Base-by-base conservation (phyloP, 64 coral and sea anemone species). In the Astreopora myriophthalma region DNA sequence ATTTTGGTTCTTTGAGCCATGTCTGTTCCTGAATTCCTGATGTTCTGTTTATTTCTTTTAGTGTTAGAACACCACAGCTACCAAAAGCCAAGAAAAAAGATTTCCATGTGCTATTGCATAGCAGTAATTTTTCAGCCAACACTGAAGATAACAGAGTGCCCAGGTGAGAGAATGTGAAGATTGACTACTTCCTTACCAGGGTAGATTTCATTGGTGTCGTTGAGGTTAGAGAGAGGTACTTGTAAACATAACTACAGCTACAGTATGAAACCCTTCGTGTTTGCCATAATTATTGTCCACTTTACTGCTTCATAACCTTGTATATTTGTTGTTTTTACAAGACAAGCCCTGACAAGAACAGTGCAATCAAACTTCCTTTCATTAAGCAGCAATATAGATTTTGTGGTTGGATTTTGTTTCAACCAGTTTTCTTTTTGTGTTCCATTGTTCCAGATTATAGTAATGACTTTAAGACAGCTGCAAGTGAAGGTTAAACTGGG, bases 41-140 rank as follows among this genome's bases (percentile, higher is more conserved):
- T 63, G 6, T 87, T 73, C 16, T 87, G 24, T 55, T 61, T 36
- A 13, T 3, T 71, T 72, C 5, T 84, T 80, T 42, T 44, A 85
- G 82, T 35, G 60, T 92, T 55, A 66, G 52, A 63, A 74, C 82
- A 65, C 90, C 80, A 63, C 79, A 92, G 71, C 70, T 86, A 20
- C 71, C 90, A 1, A 74, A 82, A 92, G 72, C 80, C 25, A 84
- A 86, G 14, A 92, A 84, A 55, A 73, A 92, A 44, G 90, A 92
- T 48, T 92, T 85, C 36, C 70, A 20, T 74, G 48, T 26, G 8
- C 34, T 83, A 24, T 34, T 83, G 16, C 79, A 83, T 31, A 80
- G 55, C 34, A 83, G 57, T 31, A 83, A 83, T 83, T 62, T 64
- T 83, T 83, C 78, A 2, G 33, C 48, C 20, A 62, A 27, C 25